Conservation (phyloP, 2,888 invertebrate genomes). For the Orthosia incerta region DNA sequence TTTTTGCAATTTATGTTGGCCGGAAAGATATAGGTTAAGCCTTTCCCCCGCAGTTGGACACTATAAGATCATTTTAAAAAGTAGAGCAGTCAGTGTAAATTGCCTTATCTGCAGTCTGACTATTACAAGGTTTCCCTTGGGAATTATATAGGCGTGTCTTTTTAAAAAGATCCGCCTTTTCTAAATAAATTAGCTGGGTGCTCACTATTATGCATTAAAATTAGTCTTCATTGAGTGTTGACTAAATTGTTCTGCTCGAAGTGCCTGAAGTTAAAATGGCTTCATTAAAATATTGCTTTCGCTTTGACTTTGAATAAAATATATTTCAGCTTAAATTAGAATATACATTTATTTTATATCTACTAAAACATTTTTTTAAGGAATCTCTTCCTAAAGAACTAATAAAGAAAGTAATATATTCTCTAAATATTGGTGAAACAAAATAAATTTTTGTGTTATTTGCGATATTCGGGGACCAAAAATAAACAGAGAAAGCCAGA, state of each 20-base stretch:
- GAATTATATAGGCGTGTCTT: constrained; percentile 3
- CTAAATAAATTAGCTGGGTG: background rate
- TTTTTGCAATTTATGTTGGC: no score
- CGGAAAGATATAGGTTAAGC: no score
- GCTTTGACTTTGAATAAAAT: background rate
- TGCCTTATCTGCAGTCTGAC: background rate
- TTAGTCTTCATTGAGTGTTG: background rate
- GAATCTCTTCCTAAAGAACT: background rate
- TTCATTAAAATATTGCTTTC: background rate
- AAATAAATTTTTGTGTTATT: constrained; percentile 15
- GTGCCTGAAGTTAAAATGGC: background rate
- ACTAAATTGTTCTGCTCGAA: background rate
- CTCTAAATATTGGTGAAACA: background rate
- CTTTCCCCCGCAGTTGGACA: no score
- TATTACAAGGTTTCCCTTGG: background rate
- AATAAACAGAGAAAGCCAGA: constrained; percentile 30
- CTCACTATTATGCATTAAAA: background rate
- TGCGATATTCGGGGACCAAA: background rate
- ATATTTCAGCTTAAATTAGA: background rate
- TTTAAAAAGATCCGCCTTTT: background rate
- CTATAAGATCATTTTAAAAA: background rate
- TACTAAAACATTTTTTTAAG: background rate
- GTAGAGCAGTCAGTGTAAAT: background rate
- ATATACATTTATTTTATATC: background rate
- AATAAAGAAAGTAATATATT: background rate